Evolutionary conservation across 2,797 vertebrate species (phyloP).

Genomic region (Aselliscus stoliczkanus): DNA sequence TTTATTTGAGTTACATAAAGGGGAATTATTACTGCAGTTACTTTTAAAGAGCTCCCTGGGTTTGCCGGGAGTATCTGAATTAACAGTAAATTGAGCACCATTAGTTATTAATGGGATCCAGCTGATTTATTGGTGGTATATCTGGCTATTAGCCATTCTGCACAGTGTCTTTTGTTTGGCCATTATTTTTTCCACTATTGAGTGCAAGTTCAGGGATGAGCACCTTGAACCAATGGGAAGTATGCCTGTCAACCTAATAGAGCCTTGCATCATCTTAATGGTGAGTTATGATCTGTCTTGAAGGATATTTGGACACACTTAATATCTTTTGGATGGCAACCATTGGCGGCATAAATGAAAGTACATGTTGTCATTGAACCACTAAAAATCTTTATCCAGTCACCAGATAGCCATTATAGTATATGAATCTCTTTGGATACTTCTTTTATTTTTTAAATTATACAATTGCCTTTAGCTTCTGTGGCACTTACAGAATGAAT

Average conservation of each 20-base stretch:
- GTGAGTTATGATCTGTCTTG: conserved; percentile 64
- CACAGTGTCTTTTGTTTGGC: conserved; percentile 41
- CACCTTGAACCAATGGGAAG: conserved; percentile 49
- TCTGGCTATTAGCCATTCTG: conserved; percentile 69
- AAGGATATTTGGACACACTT: conserved; percentile 62
- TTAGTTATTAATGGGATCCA: conserved; percentile 62
- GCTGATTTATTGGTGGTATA: conserved; percentile 66
- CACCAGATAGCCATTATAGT: conserved; percentile 6
- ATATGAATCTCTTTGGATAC: background rate
- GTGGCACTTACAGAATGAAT: conserved; percentile 49
- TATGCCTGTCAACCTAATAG: conserved; percentile 42
- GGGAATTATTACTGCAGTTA: conserved; percentile 64
- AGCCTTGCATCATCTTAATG: conserved; percentile 42
- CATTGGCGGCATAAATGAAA: conserved; percentile 48
- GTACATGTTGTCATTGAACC: conserved; percentile 45
- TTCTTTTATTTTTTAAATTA: conserved; percentile 46
- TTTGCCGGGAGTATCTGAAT: conserved; percentile 62
- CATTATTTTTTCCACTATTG: conserved; percentile 46
- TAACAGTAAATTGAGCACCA: conserved; percentile 66
- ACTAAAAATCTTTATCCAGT: conserved; percentile 56
- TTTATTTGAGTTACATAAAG: conserved; percentile 62
- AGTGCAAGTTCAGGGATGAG: conserved; percentile 42
- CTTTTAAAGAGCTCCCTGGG: conserved; percentile 58
- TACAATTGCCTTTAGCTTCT: conserved; percentile 50
- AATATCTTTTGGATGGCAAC: conserved; percentile 62